These are phyloP conservation scores for Macaca nemestrina DNA, from an alignment of 2,113 vertebrate genomes.

Conservation along the genomic window DNA sequence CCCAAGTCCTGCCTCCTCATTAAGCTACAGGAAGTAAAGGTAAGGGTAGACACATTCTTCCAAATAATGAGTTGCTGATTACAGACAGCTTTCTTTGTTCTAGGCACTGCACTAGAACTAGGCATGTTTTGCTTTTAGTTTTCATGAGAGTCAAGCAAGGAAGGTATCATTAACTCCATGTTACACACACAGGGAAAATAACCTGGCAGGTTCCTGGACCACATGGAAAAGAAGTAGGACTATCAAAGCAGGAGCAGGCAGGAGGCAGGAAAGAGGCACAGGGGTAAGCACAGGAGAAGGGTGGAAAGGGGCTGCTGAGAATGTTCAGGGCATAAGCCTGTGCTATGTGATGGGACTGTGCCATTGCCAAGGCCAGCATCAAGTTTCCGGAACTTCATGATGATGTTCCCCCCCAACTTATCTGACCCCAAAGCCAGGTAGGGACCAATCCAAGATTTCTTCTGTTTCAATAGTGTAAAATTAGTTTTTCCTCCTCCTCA, in stretches of 20 bases:
- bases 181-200: not conserved
- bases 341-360: accelerated
- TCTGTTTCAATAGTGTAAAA: not conserved
- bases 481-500: not conserved
- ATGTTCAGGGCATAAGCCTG: accelerated
- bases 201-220: not conserved
- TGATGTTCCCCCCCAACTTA: not conserved
- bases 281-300: not conserved
- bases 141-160: not conserved
- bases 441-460: not conserved
- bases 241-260: not conserved
- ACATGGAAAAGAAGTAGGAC: not conserved
- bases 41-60: not conserved
- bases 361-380: not conserved
- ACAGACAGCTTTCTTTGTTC: not conserved
- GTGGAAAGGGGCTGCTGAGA: too few relatives aligned
- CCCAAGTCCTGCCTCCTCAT: not conserved
- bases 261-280: not conserved
- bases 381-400: not conserved
- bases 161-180: not conserved
- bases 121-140: not conserved
- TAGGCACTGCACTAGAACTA: not conserved
- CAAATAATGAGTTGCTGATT: not conserved
- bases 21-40: not conserved
- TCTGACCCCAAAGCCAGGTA: not conserved